Evolutionary conservation across 2,797 vertebrate genomes (phyloP).

Genomic region (Bucorvus abyssinicus): DNA sequence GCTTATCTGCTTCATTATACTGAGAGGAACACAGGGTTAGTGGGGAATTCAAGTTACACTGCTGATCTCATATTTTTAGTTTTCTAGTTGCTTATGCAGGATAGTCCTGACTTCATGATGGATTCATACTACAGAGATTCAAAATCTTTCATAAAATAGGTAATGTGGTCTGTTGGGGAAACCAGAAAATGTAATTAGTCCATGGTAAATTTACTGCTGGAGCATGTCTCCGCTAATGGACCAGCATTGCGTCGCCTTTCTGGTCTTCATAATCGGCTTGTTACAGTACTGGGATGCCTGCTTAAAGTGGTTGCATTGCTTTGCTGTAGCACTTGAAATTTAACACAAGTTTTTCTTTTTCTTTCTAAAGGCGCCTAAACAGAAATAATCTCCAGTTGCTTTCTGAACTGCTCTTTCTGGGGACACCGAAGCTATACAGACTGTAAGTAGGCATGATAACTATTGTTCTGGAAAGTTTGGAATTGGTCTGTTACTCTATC

Average conservation of each 20-base stretch:
- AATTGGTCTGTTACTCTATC: not conserved
- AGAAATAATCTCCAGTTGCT: constrained; percentile 97
- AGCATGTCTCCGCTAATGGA: constrained; percentile 55
- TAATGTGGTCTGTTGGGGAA: constrained; percentile 12
- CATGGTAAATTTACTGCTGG: constrained; percentile 52
- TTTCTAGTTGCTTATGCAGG: not conserved
- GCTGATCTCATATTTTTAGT: not conserved
- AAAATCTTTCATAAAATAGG: constrained; percentile 58
- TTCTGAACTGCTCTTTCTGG: constrained; percentile 95
- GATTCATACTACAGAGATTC: not conserved
- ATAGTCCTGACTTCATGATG: not conserved
- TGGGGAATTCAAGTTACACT: not conserved
- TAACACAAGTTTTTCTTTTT: constrained; percentile 73
- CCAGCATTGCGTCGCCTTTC: not conserved
- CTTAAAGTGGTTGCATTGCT: not conserved
- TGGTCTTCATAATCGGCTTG: constrained; percentile 35
- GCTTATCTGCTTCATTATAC: not conserved
- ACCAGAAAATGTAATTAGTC: constrained; percentile 68
- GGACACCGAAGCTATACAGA: constrained; percentile 93
- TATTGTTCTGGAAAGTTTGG: not conserved
- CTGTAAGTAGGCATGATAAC: constrained; percentile 85
- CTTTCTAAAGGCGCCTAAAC: constrained; percentile 90
- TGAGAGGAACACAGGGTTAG: not conserved
- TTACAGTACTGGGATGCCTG: constrained; percentile 7
- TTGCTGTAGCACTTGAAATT: constrained; percentile 55